Base-by-base conservation (phyloP, 2,113 vertebrate genomes). In the Sitta europaea region DNA sequence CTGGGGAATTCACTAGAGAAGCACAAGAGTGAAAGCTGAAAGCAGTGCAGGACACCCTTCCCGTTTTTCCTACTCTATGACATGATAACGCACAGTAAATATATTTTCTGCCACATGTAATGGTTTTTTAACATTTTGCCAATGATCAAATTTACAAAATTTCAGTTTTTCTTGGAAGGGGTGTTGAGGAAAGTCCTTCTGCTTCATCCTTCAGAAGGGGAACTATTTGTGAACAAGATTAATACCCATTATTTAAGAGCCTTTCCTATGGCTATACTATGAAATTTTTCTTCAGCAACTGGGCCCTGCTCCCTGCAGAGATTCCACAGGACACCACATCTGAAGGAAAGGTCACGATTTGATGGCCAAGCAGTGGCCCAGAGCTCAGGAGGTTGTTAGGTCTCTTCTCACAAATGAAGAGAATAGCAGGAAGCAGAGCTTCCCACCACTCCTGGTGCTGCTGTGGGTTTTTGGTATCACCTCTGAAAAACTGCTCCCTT, bases 11-110 rank as follows among this genome's bases (percentile, higher is more conserved):
- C 50, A 13, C 50, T 58, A 11, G 16, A 61, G 70, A n/a, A 82
- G 20, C 25, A 36, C 29, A 50, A 3, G 10, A 45, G n/a, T 17
- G 51, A 53, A 38, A 36, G 31, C 23, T 75, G 71, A 29, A 87
- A 63, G 6, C 38, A 31, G 18, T 24, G 15, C 71, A 88, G 71
- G 78, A 54, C 38, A 58, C 23, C 27, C 67, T 62, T 53, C 45
- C 33, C 0, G 2, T 4, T 47, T 53, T 51, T 48, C 38, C 38
- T 71, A 2, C 71, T 62, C 22, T 5, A 0, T 47, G 54, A 10
- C 25, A 12, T 0, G 7, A 31, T 54, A 33, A 63, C 3, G 40
- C 35, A 35, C 35, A 62, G 14, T 58, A 20, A 86, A 36, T 25
- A 3, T 12, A 25, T 68, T 55, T 73, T 62, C 76, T 91, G 21